Evolutionary conservation across 2,888 invertebrate species (phyloP), one percentile per base, ranked within the genome.

Genomic region (Erynnis tages): DNA sequence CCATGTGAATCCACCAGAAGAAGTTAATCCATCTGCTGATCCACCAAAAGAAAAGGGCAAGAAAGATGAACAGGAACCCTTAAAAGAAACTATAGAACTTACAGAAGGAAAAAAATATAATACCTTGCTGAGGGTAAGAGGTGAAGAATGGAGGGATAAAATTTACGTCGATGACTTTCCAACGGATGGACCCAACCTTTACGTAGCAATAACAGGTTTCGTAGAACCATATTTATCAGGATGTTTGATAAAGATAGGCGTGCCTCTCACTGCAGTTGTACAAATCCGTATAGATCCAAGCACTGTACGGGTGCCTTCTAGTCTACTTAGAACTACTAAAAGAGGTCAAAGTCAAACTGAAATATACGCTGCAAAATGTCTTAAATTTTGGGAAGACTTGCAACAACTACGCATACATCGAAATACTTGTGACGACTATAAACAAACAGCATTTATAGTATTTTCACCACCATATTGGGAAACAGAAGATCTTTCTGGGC

Each of bases 111-210:
- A 86, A 55, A 91, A 90, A 61, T 82, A 82, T 57, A 89, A 85
- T 58, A 91, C 91, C 2, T 69, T 66, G 19, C 76, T 91, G 7
- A 78, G 90, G 60, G 79, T 82, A 1, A 77, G 91, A 34, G 90
- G 90, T 7, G 91, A 91, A 66, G 91, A 91, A 65, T 91, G 91
- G 91, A 79, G 87, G 61, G 90, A 91, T 60, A 85, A 82, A 64
- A 75, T 83, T 1, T 91, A 89, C 58, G 77, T 91, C 2, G 90
- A 91, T 50, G 92, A 91, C 57, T 90, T 78, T 56, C 91, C 92
- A 0, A 57, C 62, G 8, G 82, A 90, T 54, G 91, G 91, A 1
- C 91, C 91, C 0, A 82, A 91, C 58, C 63, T 91, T 10, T 92
- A 91, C 56, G 73, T 92, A 5, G 84, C 90, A 21, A 61, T 92